Conservation (phyloP, 2,113 vertebrate genomes). For the Strigops habroptila region DNA sequence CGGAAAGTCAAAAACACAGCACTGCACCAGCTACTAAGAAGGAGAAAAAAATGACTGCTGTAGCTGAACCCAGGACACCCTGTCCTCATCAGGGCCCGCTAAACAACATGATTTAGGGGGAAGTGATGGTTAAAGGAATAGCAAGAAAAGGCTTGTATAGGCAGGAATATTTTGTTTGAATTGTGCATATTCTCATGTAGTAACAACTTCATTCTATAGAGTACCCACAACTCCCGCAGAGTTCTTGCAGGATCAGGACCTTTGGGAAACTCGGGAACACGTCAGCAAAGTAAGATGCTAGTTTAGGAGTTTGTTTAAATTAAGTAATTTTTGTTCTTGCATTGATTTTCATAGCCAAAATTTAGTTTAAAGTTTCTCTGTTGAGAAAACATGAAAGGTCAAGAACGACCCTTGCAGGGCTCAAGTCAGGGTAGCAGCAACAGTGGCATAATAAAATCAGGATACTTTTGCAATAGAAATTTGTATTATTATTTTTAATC, state of each 20-base stretch:
- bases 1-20: neutral
- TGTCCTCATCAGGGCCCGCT: neutral
- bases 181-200: neutral
- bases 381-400: neutral
- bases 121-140: neutral
- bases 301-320: neutral
- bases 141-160: slow-evolving; percentile 19
- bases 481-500: neutral
- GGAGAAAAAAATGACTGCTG: no score
- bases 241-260: neutral
- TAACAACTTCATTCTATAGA: neutral
- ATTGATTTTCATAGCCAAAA: neutral
- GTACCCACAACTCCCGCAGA: neutral
- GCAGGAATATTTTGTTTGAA: slow-evolving; percentile 19
- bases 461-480: neutral
- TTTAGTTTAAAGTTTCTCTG: neutral
- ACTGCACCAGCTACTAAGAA: no score
- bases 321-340: neutral
- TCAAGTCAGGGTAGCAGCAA: neutral
- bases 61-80: neutral
- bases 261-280: neutral
- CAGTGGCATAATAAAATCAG: neutral
- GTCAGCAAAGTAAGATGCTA: neutral
- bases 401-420: neutral
- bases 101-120: neutral